Base-by-base conservation (phyloP, 1,140 invertebrate genomes). In the Achroia grisella region DNA sequence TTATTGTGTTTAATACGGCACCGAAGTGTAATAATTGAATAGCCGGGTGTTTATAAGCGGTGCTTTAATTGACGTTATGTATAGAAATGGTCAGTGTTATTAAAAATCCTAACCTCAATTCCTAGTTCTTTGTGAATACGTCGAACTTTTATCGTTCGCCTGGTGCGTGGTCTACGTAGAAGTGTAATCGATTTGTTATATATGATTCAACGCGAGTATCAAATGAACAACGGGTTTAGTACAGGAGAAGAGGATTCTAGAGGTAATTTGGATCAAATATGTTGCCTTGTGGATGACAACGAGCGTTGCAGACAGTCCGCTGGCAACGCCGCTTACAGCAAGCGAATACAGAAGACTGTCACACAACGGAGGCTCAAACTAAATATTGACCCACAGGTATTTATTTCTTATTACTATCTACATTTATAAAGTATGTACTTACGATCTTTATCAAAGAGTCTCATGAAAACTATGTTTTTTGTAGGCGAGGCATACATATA, bases 261-360 rank as follows among this genome's bases (percentile, higher is more conserved):
- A 61, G 93, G 93, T 44, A 90, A 91, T 61, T 90, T 90, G 27
- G 95, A 97, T 71, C 95, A 97, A 88, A 93, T 95, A 56, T 98
- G 97, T 88, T 98, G 97, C 87, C 88, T 98, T 45, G 90, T 98
- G 58, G 97, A 98, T 85, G 94, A 96, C 67, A 90, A 91, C 51
- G 92, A 94, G 44, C 88, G 95, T 44, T 99, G 97, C 86, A 89
- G 90, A 50, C 90, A 94, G 65, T 89, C 92, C 35, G 96, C 97
- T 57, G 97, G 97, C 39, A 98, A 98, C 88, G 97, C 97, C 48
- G 95, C 95, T 31, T 99, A 98, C 83, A 97, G 95, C 82, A 98
- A 98, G 78, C 90, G 96, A 55, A 97, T 99, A 63, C 96, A 98
- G 82, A 98, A 97, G 80, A 98, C 94, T 47, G 96, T 98, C n/a